Conservation (phyloP, 2,797 vertebrate genomes). For the Carapus acus region DNA sequence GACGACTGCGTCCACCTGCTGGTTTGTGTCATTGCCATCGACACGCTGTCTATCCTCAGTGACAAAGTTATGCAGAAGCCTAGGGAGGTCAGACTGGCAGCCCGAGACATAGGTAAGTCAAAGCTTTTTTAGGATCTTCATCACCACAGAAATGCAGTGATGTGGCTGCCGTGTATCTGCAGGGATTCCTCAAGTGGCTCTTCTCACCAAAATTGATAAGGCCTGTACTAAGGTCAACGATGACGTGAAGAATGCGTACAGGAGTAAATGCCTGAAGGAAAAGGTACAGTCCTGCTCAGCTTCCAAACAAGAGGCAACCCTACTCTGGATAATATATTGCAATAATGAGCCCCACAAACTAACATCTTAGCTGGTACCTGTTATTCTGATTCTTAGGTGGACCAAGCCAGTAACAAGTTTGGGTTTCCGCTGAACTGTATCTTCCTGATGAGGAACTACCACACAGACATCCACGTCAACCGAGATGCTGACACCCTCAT, state of each 20-base stretch:
- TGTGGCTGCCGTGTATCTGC: not conserved
- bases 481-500: constrained; percentile 31
- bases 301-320: too few species aligned
- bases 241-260: constrained; percentile 1
- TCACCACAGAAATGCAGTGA: too few species aligned
- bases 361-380: too few species aligned
- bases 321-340: too few species aligned
- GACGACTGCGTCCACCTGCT: constrained; percentile 32
- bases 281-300: too few species aligned
- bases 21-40: constrained; percentile 24
- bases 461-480: not conserved
- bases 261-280: constrained; percentile 28
- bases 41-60: fast-evolving
- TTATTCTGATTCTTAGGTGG: constrained; percentile 25
- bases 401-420: constrained; percentile 33
- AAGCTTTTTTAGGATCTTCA: too few species aligned
- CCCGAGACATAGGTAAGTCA: constrained; percentile 35
- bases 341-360: too few species aligned
- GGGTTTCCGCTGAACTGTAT: constrained; percentile 62
- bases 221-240: constrained; percentile 23
- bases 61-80: constrained; percentile 13
- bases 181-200: constrained; percentile 36
- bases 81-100: constrained; percentile 26
- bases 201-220: constrained; percentile 48
- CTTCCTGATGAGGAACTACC: constrained; percentile 65